These are phyloP conservation scores for Brienomyrus longianalis DNA, from an alignment of 2,113 vertebrate genomes.

Conservation along the genomic window DNA sequence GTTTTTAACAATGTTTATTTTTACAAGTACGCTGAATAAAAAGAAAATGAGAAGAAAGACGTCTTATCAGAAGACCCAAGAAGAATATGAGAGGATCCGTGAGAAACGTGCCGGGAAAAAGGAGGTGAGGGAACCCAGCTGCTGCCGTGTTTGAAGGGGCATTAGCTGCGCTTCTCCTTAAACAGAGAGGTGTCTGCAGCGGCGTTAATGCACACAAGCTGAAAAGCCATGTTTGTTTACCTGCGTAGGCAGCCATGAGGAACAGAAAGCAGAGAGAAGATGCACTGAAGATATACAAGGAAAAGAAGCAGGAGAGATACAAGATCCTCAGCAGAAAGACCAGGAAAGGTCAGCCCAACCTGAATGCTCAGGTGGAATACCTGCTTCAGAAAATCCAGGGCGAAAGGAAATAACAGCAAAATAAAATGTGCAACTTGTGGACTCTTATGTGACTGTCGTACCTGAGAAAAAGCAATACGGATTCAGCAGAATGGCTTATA, in stretches of 20 bases:
- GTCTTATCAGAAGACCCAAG: constrained; percentile 79
- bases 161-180: neutral
- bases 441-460: neutral
- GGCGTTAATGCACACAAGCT: neutral
- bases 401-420: constrained; percentile 37
- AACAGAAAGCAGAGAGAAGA: constrained; percentile 72
- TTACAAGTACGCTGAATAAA: constrained; percentile 49
- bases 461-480: neutral
- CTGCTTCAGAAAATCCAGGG: constrained; percentile 88
- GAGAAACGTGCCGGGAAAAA: constrained; percentile 69
- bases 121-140: constrained; percentile 60
- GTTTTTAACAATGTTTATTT: neutral
- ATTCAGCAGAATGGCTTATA: neutral
- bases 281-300: constrained; percentile 74
- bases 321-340: constrained; percentile 85
- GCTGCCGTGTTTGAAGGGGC: neutral
- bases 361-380: constrained; percentile 92
- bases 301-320: constrained; percentile 81
- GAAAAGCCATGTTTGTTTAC: neutral
- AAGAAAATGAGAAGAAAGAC: constrained; percentile 71
- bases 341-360: constrained; percentile 89
- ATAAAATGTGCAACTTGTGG: neutral
- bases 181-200: neutral
- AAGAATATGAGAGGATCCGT: constrained; percentile 73
- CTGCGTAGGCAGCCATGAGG: constrained; percentile 69